phyloP scores from a whole-genome alignment of 2,113 vertebrate genomes.

The Chunga burmeisteri region DNA sequence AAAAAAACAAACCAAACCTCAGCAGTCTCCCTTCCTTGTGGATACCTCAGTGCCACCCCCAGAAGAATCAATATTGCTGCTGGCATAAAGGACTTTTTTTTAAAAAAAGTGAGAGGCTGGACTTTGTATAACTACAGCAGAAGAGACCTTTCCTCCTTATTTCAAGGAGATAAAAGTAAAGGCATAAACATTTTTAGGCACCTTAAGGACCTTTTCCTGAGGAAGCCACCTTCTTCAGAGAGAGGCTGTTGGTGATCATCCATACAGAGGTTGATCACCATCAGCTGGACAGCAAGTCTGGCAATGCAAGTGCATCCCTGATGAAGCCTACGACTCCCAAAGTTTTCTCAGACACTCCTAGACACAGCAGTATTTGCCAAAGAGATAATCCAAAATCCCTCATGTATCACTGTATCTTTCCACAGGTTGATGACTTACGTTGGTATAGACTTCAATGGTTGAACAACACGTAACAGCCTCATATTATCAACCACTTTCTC shows the following conservation, averaged over 20 bases:
- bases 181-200: not conserved
- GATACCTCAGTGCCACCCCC: not conserved
- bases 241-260: not conserved
- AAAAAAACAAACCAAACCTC: too few relatives aligned
- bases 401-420: not conserved
- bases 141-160: not conserved
- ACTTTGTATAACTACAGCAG: not conserved
- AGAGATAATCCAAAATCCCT: not conserved
- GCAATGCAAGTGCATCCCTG: not conserved
- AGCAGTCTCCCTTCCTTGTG: not conserved
- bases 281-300: not conserved
- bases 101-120: not conserved
- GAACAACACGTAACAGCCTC: not conserved
- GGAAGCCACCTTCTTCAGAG: not conserved
- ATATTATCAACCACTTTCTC: not conserved
- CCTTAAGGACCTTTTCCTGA: not conserved
- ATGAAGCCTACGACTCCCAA: not conserved
- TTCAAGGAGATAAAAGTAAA: not conserved
- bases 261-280: not conserved
- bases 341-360: not conserved
- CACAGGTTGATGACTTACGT: not conserved
- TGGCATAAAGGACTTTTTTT: not conserved
- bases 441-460: not conserved
- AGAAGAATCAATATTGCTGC: not conserved
- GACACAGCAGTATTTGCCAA: not conserved